phyloP scores from a whole-genome alignment of 2,888 invertebrate genomes.

The Mycalesis mineus region DNA sequence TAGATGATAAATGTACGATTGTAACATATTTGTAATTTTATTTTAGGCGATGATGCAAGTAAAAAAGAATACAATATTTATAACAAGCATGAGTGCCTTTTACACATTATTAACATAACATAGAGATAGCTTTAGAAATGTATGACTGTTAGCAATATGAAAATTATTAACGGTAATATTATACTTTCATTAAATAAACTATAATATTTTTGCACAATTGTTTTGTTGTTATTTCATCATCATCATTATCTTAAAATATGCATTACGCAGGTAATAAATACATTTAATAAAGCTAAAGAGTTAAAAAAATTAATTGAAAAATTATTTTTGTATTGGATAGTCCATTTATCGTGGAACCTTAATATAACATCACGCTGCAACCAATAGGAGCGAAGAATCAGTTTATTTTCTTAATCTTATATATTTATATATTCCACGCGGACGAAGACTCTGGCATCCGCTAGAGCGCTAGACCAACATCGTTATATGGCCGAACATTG shows the following conservation, averaged over 20 bases:
- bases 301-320: too few species aligned
- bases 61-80: constrained; percentile 40
- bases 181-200: constrained; percentile 60
- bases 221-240: constrained; percentile 8
- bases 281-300: too few species aligned
- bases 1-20: constrained; percentile 23
- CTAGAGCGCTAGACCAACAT: too few species aligned
- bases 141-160: constrained; percentile 67
- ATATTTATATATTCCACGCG: too few species aligned
- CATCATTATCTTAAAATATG: neutral
- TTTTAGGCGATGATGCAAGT: constrained; percentile 17
- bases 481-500: too few species aligned
- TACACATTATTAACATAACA: constrained; percentile 52
- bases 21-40: constrained; percentile 21
- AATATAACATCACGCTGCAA: too few species aligned
- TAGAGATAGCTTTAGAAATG: constrained; percentile 50
- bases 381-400: too few species aligned
- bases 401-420: too few species aligned
- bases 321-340: too few species aligned
- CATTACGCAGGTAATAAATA: too few species aligned
- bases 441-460: too few species aligned
- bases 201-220: constrained; percentile 71
- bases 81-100: constrained; percentile 72
- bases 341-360: too few species aligned
- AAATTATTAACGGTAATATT: constrained; percentile 61